phyloP scores from a whole-genome alignment of 1,140 invertebrate genomes.

The Diploscapter pachys region DNA sequence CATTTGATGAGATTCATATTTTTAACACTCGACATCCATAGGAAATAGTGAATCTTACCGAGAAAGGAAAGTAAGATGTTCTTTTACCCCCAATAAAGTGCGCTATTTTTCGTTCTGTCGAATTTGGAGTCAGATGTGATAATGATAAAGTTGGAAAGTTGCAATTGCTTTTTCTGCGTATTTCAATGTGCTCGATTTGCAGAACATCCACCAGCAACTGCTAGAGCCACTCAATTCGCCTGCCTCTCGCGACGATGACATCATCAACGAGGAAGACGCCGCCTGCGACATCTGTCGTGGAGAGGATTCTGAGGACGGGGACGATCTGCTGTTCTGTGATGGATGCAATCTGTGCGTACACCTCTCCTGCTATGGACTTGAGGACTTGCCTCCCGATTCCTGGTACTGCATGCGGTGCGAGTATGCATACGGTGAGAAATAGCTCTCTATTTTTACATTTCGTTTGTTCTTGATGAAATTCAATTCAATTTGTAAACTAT shows the following conservation, averaged over 20 bases:
- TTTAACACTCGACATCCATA: too few species aligned
- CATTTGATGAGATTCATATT: too few species aligned
- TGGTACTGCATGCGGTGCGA: conserved; percentile 88
- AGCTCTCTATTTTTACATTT: too few species aligned
- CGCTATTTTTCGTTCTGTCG: too few species aligned
- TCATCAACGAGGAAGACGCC: conserved; percentile 76
- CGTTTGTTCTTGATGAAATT: neutral
- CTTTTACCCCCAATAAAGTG: too few species aligned
- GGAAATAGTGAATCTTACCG: too few species aligned
- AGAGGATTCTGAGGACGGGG: conserved; percentile 93
- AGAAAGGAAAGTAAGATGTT: too few species aligned
- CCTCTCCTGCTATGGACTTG: conserved; percentile 95
- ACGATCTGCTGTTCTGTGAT: conserved; percentile 99
- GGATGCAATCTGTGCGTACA: conserved; percentile 98
- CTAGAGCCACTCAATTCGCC: conserved; percentile 30
- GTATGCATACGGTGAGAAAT: conserved; percentile 67
- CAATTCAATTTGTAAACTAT: neutral
- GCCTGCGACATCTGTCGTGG: conserved; percentile 91
- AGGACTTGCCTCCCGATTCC: conserved; percentile 87
- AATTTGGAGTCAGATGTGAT: too few species aligned
- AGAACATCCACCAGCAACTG: conserved; percentile 42
- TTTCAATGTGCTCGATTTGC: conserved; percentile 13
- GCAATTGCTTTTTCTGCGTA: conserved; percentile 9
- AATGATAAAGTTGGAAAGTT: too few species aligned
- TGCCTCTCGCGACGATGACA: conserved; percentile 71